Evolutionary conservation across 2,888 invertebrate species (phyloP).

Genomic region (Cataglyphis cursor): DNA sequence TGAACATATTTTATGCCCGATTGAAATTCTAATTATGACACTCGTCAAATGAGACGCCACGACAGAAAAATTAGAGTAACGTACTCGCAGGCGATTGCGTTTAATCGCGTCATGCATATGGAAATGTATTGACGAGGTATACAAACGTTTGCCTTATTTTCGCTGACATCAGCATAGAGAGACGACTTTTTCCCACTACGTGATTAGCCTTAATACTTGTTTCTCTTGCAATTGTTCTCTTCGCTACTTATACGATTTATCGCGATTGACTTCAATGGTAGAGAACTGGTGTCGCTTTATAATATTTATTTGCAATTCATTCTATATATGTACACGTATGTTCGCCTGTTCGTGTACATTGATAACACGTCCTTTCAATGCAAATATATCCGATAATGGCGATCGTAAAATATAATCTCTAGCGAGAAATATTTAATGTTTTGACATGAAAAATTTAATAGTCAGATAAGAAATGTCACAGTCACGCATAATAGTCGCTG

Average conservation of each 20-base stretch:
- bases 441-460: not conserved
- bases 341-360: conserved; percentile 20
- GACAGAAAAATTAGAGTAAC: conserved; percentile 27
- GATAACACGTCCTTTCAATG: not conserved
- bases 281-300: conserved; percentile 41
- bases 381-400: not conserved
- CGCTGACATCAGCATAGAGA: conserved; percentile 33
- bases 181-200: conserved; percentile 37
- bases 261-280: conserved; percentile 55
- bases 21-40: conserved; percentile 32
- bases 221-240: conserved; percentile 47
- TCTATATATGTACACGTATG: conserved; percentile 56
- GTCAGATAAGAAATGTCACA: not conserved
- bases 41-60: conserved; percentile 9
- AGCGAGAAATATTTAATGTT: conserved; percentile 9
- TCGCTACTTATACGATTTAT: conserved; percentile 53
- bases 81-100: conserved; percentile 29
- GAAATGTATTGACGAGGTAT: conserved; percentile 46
- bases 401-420: conserved; percentile 14
- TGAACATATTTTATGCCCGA: not conserved
- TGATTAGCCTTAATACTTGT: conserved; percentile 50
- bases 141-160: conserved; percentile 53
- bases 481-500: not conserved
- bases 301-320: conserved; percentile 54
- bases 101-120: conserved; percentile 26